A percentile compares a stretch with the other conserved stretches of the same genome.
These are phyloP conservation scores for Pterois miles DNA, from an alignment of 2,797 vertebrate genomes.

Conservation along the genomic window DNA sequence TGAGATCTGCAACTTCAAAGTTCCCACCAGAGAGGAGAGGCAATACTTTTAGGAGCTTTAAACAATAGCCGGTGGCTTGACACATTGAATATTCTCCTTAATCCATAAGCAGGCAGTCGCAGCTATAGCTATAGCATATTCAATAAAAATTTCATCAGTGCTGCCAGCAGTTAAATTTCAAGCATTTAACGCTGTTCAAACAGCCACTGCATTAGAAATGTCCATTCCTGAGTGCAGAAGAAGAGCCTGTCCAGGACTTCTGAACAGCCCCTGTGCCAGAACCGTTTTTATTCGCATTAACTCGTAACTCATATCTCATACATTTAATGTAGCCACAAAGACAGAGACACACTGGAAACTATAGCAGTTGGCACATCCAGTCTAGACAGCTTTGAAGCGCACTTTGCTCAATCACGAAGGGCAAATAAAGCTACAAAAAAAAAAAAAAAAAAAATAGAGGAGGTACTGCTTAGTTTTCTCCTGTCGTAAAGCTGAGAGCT, in stretches of 20 bases:
- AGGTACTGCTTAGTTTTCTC: slow-evolving; percentile 6
- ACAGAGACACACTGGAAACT: slow-evolving; percentile 13
- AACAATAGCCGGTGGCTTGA: slow-evolving; percentile 44
- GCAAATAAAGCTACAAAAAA: slow-evolving; percentile 12
- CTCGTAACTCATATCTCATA: too few species aligned
- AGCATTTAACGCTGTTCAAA: slow-evolving; percentile 21
- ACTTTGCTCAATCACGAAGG: slow-evolving; percentile 32
- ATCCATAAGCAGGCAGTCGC: slow-evolving; percentile 22
- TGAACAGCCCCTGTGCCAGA: not conserved
- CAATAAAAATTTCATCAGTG: slow-evolving; percentile 16
- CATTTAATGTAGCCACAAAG: not conserved
- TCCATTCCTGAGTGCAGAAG: not conserved
- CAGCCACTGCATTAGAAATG: slow-evolving; percentile 6
- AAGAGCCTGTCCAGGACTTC: not conserved
- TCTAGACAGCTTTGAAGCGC: slow-evolving; percentile 4
- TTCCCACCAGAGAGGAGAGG: slow-evolving; percentile 21
- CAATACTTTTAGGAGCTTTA: slow-evolving; percentile 30
- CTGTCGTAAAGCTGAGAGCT: slow-evolving; percentile 16
- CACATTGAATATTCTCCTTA: slow-evolving; percentile 33
- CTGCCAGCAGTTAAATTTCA: not conserved
- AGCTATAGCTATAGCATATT: slow-evolving; percentile 5
- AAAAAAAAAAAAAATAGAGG: not conserved
- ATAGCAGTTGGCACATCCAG: slow-evolving; percentile 19
- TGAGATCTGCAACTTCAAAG: slow-evolving; percentile 35
- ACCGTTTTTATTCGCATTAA: not conserved